Base-by-base conservation (phyloP, 2,113 vertebrate genomes). In the Tor tambroides region DNA sequence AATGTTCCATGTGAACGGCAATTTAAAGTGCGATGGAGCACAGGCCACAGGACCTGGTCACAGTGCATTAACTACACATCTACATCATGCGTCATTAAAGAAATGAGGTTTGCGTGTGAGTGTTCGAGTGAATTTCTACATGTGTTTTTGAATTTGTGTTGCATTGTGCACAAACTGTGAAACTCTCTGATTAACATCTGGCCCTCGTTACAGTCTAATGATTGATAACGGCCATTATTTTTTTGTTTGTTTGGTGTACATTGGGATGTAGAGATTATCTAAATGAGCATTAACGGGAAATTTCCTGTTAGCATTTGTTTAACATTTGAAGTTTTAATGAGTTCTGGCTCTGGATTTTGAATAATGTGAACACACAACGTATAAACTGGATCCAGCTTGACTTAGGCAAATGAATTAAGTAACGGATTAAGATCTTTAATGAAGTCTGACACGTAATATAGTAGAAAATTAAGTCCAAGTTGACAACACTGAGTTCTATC, bases 1-100 rank as follows among this genome's bases (percentile, higher is more conserved):
- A 90, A 86, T 86, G 85, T 88, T 88, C 77, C 87, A 88, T 90
- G 83, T 51, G 76, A 86, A 87, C 21, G 19, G 85, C 80, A 82
- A 85, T 87, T 88, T 90, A 83, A 87, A 83, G 85, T 4, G 38
- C 46, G 32, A 80, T 23, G 61, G 83, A 78, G 49, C 43, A 76
- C 74, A 56, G 77, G 84, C 61, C 71, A 85, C 71, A 69, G 63
- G 49, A 59, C 81, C 80, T 54, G 56, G 88, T 83, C 71, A 86
- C 56, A 82, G 80, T 3, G 85, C 74, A 86, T 88, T 86, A 86
- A 63, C 76, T 74, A 43, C 69, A 85, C 87, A 56, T 79, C 65
- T 63, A 71, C 61, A 78, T 83, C 87, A 86, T 46, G 87, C 43
- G 10, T 76, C 87, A 88, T 88, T 88, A 88, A 69, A 81, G 63